Evolutionary conservation across 2,888 invertebrate species (phyloP).

Genomic region (Clivina fossor): DNA sequence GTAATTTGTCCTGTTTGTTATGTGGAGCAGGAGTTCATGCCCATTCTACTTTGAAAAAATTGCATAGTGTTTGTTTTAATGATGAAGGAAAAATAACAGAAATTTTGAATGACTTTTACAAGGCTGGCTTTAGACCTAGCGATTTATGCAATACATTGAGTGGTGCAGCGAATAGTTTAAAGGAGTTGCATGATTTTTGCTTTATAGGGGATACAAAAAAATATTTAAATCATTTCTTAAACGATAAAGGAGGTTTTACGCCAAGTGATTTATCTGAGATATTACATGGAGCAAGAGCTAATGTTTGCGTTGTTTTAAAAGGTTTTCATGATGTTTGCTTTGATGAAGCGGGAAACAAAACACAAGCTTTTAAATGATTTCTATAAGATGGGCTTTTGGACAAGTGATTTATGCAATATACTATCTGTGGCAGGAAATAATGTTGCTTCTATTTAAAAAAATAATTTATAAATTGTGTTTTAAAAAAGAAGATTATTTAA

Average conservation of each 20-base stretch:
- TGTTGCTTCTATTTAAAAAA: slow-evolving; percentile 42
- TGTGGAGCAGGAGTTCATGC: slow-evolving; percentile 39
- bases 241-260: slow-evolving; percentile 9
- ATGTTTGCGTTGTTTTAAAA: slow-evolving; percentile 15
- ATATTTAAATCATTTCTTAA: slow-evolving; percentile 17
- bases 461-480: slow-evolving; percentile 41
- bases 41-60: slow-evolving; percentile 42
- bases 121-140: slow-evolving; percentile 24
- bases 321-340: slow-evolving; percentile 15
- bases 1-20: slow-evolving; percentile 40
- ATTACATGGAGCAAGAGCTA: slow-evolving; percentile 20
- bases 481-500: slow-evolving; percentile 20
- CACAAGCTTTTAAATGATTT: slow-evolving; percentile 21
- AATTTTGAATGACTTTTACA: slow-evolving; percentile 15
- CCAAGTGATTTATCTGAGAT: slow-evolving; percentile 9
- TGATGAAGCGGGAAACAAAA: slow-evolving; percentile 14
- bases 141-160: slow-evolving; percentile 42
- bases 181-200: slow-evolving; percentile 41
- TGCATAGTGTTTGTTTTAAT: slow-evolving; percentile 20
- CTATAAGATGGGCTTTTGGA: slow-evolving; percentile 5
- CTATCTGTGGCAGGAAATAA: slow-evolving; percentile 44
- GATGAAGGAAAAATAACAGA: slow-evolving; percentile 12
- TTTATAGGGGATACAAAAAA: slow-evolving; percentile 39
- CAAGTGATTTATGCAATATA: slow-evolving; percentile 35
- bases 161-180: slow-evolving; percentile 40